phyloP scores from a whole-genome alignment of 2,113 vertebrate genomes.

The Saccopteryx bilineata region DNA sequence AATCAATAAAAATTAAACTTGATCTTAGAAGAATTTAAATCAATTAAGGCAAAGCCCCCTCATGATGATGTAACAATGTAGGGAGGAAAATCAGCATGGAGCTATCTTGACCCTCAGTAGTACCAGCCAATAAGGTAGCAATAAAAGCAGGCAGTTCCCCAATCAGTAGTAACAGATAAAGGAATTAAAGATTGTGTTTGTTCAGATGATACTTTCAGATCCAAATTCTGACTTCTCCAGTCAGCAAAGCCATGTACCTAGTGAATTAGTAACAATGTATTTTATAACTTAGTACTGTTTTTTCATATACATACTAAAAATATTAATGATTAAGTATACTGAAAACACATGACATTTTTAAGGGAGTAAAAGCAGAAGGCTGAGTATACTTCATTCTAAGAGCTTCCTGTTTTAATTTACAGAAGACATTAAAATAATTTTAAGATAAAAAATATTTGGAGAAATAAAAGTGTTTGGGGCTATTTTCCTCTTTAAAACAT shows the following conservation, averaged over 20 bases:
- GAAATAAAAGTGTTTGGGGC: neutral
- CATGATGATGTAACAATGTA: neutral
- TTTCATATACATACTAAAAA: constrained; percentile 17
- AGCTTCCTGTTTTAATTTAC: neutral
- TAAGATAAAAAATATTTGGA: neutral
- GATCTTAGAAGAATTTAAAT: neutral
- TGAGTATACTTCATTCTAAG: neutral
- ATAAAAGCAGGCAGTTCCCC: too few species aligned
- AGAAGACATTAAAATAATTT: neutral
- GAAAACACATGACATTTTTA: neutral
- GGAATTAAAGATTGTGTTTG: neutral
- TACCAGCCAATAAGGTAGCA: neutral
- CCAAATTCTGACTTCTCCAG: neutral
- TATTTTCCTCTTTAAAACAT: neutral
- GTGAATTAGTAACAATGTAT: neutral
- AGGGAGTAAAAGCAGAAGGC: neutral
- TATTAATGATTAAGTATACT: neutral
- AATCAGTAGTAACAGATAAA: neutral
- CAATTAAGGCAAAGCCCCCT: neutral
- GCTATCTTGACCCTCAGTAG: neutral
- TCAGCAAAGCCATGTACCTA: neutral
- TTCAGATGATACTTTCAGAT: neutral
- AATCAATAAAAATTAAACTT: neutral
- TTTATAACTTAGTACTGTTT: neutral
- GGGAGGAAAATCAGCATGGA: neutral